Base-by-base conservation (phyloP, 1,140 invertebrate species). In the Anastatus disparis region DNA sequence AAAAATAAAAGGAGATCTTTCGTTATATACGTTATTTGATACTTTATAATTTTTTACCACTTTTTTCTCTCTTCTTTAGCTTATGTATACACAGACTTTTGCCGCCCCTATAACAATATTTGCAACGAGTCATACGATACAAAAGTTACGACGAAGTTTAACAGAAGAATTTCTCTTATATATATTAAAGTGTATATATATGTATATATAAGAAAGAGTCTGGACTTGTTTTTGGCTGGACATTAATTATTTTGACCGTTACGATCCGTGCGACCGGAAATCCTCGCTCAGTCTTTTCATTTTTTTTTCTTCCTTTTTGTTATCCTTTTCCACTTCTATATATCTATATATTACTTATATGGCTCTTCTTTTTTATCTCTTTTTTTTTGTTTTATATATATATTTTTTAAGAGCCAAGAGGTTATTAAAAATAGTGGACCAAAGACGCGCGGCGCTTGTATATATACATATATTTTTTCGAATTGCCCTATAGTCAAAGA, bases 211-310 rank as follows among this genome's bases (percentile, higher is more conserved):
- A n/a, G n/a, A n/a, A 65, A 67, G 71, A 69, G 71, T 42, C 29
- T 71, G 53, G 40, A 73, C 56, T 67, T 20, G 42, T 71, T 67
- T 67, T 53, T n/a, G 52, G 55, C 22, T 38, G 71, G 71, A 64
- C 78, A 79, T 79, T 79, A 77, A 79, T 79, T 79, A 79, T 79
- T 79, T 76, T 73, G 78, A 76, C 76, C 76, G 78, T 77, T 79
- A 79, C 78, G 76, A 79, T 79, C n/a, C 75, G 75, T 77, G 76
- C 70, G 76, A 79, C 78, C 78, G 78, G 78, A 79, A 79, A 79
- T 77, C 75, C 74, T 77, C 40, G 38, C 26, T 67, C 65, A 26
- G 29, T 68, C 55, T 68, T 42, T 15, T 20, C 17, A 12, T 12
- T 27, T 62, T 48, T 20, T 31, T 17, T 13, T 29, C 7, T n/a